Evolutionary conservation across 2,888 invertebrate genomes (phyloP).

Genomic region (Pristionchus fissidentatus): DNA sequence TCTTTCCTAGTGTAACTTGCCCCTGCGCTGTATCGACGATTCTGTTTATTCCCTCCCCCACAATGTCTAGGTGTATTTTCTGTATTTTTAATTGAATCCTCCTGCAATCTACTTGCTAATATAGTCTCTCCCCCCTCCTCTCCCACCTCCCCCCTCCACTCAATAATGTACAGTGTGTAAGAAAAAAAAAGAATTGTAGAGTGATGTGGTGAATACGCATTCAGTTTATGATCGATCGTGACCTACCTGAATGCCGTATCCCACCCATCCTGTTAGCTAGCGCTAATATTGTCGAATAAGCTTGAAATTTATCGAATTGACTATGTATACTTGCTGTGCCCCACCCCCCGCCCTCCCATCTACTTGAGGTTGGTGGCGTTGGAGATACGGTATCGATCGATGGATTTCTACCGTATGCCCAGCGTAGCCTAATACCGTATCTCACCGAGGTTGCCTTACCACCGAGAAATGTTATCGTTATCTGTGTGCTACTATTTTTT

Average conservation of each 20-base stretch:
- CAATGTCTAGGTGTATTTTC: neutral
- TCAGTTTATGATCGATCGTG: too few species aligned
- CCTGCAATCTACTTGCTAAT: neutral
- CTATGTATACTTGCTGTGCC: constrained; percentile 12
- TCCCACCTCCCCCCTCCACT: neutral
- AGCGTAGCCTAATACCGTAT: neutral
- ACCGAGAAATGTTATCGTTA: neutral
- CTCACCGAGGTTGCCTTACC: constrained; percentile 32
- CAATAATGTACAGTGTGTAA: neutral
- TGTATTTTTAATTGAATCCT: neutral
- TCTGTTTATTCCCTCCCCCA: neutral
- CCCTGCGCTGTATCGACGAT: neutral
- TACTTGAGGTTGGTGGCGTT: constrained; percentile 33
- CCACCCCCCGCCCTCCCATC: constrained; percentile 12
- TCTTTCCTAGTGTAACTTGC: constrained; percentile 30
- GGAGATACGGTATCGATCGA: neutral
- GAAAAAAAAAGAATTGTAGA: neutral
- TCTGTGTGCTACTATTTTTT: constrained; percentile 33
- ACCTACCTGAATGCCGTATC: too few species aligned
- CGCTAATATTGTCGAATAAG: constrained; percentile 31
- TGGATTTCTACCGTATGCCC: constrained; percentile 26
- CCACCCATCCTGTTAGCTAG: constrained; percentile 10
- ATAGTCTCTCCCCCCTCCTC: neutral
- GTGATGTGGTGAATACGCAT: too few species aligned
- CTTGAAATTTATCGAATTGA: neutral